Evolutionary conservation across 2,888 invertebrate genomes (phyloP).

Genomic region (Zygothrica quintamaculata): DNA sequence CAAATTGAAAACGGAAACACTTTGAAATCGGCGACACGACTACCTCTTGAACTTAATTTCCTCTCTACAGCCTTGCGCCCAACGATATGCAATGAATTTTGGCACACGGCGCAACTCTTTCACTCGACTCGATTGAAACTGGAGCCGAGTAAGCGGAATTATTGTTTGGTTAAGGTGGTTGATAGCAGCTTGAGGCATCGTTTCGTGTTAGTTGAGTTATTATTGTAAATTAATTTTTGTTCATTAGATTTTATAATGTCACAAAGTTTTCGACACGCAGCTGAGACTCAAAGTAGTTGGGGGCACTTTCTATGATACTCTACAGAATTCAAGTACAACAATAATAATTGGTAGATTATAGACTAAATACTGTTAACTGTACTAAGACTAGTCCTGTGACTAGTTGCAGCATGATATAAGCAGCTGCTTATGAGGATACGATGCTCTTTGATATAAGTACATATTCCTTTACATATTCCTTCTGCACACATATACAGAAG

Average conservation of each 20-base stretch:
- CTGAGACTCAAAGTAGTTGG: constrained; percentile 41
- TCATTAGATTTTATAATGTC: constrained; percentile 81
- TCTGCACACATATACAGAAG: neutral
- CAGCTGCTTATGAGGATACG: no score
- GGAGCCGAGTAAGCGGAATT: constrained; percentile 23
- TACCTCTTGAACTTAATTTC: neutral
- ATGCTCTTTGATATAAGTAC: no score
- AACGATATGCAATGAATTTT: constrained; percentile 28
- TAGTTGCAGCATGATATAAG: no score
- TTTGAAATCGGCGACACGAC: constrained; percentile 64
- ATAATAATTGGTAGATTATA: no score
- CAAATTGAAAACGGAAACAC: constrained; percentile 84
- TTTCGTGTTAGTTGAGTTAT: constrained; percentile 79
- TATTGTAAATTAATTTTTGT: constrained; percentile 83
- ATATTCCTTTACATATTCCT: neutral
- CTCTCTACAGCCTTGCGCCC: constrained; percentile 17
- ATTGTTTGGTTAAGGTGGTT: constrained; percentile 11
- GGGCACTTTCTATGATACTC: no score
- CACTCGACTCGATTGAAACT: constrained; percentile 29
- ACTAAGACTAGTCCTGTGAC: no score
- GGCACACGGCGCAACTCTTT: constrained; percentile 45
- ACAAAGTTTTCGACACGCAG: constrained; percentile 56
- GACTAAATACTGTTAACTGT: no score
- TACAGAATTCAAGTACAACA: no score
- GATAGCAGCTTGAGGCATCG: constrained; percentile 65